Conservation (phyloP, 2,888 invertebrate species). For the Tenodera sinensis region DNA sequence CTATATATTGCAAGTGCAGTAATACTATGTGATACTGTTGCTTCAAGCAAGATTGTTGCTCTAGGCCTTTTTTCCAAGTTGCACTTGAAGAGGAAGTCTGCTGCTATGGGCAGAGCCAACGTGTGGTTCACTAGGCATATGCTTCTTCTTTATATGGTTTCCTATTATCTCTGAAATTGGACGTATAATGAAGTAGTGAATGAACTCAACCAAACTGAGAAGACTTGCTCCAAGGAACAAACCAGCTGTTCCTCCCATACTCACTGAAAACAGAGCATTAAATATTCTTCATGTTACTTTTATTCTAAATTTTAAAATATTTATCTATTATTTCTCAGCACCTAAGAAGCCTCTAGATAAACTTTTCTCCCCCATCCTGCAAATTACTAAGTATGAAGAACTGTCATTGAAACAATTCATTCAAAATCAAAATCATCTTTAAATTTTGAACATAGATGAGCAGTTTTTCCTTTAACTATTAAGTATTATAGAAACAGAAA, state of each 20-base stretch:
- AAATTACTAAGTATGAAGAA: too few relatives aligned
- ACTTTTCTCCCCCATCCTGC: too few relatives aligned
- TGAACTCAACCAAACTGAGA: background rate
- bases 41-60: background rate
- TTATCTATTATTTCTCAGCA: too few relatives aligned
- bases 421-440: too few relatives aligned
- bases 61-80: background rate
- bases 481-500: too few relatives aligned
- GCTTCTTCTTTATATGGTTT: background rate
- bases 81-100: background rate
- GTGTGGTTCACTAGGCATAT: background rate
- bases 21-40: background rate
- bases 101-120: background rate
- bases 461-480: too few relatives aligned
- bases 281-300: background rate
- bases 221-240: background rate
- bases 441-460: too few relatives aligned
- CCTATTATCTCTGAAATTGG: background rate
- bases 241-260: background rate
- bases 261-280: background rate
- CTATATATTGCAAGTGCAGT: background rate
- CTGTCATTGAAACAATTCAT: too few relatives aligned
- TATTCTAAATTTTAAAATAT: background rate
- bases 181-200: background rate
- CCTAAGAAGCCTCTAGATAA: too few relatives aligned